Evolutionary conservation across 2,113 vertebrate genomes (phyloP), one percentile per base, ranked within the genome.

Genomic region (Hemicordylus capensis): DNA sequence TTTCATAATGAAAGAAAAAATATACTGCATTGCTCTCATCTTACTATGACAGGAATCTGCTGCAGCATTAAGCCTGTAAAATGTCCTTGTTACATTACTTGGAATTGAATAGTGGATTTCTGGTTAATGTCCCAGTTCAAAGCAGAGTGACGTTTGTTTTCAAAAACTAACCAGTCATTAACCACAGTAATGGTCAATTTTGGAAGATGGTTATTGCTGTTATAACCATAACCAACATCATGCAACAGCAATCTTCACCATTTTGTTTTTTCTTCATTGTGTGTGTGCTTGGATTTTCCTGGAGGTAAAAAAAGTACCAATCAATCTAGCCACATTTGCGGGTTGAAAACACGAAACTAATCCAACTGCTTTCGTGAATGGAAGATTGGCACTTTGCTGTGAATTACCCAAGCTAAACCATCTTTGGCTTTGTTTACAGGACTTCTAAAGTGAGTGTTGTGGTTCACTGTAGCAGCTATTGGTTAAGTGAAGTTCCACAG

Each of bases 1-100:
- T 77, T 84, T 87, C 75, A 56, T 44, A 88, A 31, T 56, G 44
- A 17, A 56, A 76, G 19, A 26, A 75, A 73, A 11, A 31, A 69
- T 14, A 81, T 22, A 88, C 28, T 82, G n/a, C 74, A 67, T 19
- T 76, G 0, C 0, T 1, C 19, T 10, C 70, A 61, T 28, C 39
- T 87, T 84, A 64, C 54, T n/a, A n/a, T n/a, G 76, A 89, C 42
- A 92, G 81, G 92, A 94, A 69, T 88, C 89, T 91, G 5, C 6
- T 83, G 87, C 75, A 92, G 83, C 81, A 91, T 48, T 88, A 89
- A 88, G 81, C 69, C 84, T 92, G 12, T 87, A 81, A 86, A 89
- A 54, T 54, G 15, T 58, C 31, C 54, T 20, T 1, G 1, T 90
- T 88, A 59, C 37, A 83, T 89, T 90, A 87, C 63, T 84, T 92